A percentile compares a stretch with the other conserved stretches of the same genome.
Evolutionary conservation across 2,113 vertebrate species (phyloP).

Genomic region (Pseudorasbora parva): DNA sequence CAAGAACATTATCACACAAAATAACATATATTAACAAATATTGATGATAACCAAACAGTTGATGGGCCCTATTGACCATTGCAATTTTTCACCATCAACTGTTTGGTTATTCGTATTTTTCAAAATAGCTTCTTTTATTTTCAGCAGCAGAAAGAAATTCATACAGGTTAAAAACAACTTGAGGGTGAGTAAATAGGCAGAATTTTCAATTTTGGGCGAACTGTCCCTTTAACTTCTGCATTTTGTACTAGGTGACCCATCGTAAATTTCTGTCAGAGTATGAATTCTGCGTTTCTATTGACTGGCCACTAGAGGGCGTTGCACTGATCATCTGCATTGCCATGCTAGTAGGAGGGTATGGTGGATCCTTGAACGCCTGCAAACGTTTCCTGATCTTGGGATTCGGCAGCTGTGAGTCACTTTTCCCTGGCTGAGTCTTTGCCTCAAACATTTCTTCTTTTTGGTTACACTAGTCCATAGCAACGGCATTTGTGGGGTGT

Average conservation of each 20-base stretch:
- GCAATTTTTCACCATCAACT: no score
- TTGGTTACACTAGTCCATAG: conserved; percentile 21
- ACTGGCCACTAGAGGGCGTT: conserved; percentile 39
- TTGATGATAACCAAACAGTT: no score
- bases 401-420: conserved; percentile 48
- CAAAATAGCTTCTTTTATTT: no score
- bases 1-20: no score
- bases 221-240: no score
- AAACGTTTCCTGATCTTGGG: conserved; percentile 32
- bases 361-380: conserved; percentile 17
- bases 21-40: no score
- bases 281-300: neutral
- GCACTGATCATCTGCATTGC: neutral
- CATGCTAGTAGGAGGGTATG: conserved; percentile 13
- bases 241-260: neutral
- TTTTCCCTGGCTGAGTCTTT: conserved; percentile 17
- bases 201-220: no score
- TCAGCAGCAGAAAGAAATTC: no score
- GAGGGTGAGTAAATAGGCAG: no score
- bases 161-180: no score
- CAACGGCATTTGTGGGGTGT: conserved; percentile 4
- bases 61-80: no score
- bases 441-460: neutral
- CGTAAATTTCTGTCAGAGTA: neutral
- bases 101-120: no score